Base-by-base conservation (phyloP, 2,888 invertebrate species). In the Prionchulus punctatus region DNA sequence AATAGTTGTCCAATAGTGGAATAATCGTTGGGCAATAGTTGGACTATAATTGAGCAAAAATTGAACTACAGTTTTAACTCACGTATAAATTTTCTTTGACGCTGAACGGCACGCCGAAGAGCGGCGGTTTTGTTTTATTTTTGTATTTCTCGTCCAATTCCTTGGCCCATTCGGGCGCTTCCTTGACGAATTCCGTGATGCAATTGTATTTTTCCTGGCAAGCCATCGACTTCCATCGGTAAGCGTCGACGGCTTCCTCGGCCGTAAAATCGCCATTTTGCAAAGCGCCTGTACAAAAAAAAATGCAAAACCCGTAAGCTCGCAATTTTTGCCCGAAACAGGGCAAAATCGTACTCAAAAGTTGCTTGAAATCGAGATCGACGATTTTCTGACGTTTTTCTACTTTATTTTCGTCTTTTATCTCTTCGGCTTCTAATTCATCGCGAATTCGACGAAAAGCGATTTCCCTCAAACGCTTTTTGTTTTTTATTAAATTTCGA, bases 71-170 rank as follows among this genome's bases (percentile, higher is more conserved):
- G n/a, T n/a, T 36, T 12, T 36, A 45, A 45, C 27, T 26, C 49
- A 71, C 59, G n/a, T 60, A 59, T 43, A 64, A 62, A 59, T 66
- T 67, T 27, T 71, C 71, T 58, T 71, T 71, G 43, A 71, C 60
- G 53, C 67, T 68, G 18, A 71, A 60, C 1, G 71, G 71, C 3
- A 71, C 30, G 2, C 71, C 71, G 61, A 66, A 66, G 1, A 71
- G 63, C 2, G 67, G 67, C 2, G 67, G 67, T 56, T 62, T 60
- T 1, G 60, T 31, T 53, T 55, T 31, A 12, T 57, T 57, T 42
- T 30, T 7, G 58, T 27, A 54, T 2, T 23, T 4, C 3, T 18
- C 21, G 27, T 57, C 57, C 55, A 57, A 28, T 30, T 54, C 23
- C 2, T 25, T 4, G 25, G 57, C 57, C 18, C 7, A 12, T 7